phyloP scores from a whole-genome alignment of 2,797 vertebrate species.

The Salmo trutta region DNA sequence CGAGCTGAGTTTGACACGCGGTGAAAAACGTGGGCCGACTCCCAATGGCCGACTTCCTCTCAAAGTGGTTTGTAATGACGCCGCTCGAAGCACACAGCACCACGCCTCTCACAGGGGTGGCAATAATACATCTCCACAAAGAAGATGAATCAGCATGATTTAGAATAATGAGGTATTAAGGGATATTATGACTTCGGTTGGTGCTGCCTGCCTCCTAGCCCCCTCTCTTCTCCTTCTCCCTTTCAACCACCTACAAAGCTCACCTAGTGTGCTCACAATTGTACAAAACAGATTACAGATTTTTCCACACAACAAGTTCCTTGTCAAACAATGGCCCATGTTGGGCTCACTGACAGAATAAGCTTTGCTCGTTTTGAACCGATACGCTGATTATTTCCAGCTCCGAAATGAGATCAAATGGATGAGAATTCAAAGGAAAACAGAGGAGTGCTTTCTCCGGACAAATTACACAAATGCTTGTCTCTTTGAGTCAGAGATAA shows the following conservation, averaged over 20 bases:
- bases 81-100: slow-evolving; percentile 4
- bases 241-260: not conserved
- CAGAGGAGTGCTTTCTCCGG: not conserved
- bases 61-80: slow-evolving; percentile 1
- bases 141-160: slow-evolving; percentile 15
- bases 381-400: slow-evolving; percentile 11
- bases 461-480: not conserved
- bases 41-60: slow-evolving; percentile 1
- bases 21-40: slow-evolving; percentile 46
- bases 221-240: not conserved
- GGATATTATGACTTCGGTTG: slow-evolving; percentile 16
- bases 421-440: slow-evolving; percentile 5
- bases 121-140: not conserved
- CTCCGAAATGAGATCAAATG: slow-evolving; percentile 11
- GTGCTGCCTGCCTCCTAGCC: not conserved
- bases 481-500: slow-evolving; percentile 22
- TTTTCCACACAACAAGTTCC: slow-evolving; percentile 1
- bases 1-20: slow-evolving; percentile 42
- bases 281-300: slow-evolving; percentile 7
- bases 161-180: slow-evolving; percentile 23
- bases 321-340: not conserved
- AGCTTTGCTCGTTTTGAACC: not conserved
- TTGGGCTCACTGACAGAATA: slow-evolving; percentile 3
- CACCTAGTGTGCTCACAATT: not conserved
- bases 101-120: not conserved